Percentiles rank a stretch among this genome's conserved stretches.
Evolutionary conservation across 2,888 invertebrate species (phyloP).

Genomic region (Vanessa cardui): DNA sequence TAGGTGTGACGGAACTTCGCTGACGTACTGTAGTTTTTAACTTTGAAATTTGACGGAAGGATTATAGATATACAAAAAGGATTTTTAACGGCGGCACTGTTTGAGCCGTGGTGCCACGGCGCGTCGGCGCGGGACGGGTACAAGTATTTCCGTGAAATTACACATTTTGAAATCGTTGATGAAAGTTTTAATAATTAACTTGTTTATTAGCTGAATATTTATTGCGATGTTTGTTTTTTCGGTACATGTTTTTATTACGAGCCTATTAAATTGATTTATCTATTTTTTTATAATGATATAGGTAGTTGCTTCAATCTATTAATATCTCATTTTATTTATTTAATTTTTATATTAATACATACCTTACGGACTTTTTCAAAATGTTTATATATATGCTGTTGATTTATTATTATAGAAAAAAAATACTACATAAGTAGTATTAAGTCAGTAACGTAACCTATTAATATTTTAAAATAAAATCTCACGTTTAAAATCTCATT

Average conservation of each 20-base stretch:
- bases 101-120: constrained; percentile 40
- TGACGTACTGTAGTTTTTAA: constrained; percentile 60
- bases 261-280: too few relatives aligned
- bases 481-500: constrained; percentile 1
- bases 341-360: too few relatives aligned
- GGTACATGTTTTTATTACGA: too few relatives aligned
- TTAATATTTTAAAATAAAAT: not conserved
- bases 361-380: too few relatives aligned
- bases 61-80: constrained; percentile 45
- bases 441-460: too few relatives aligned
- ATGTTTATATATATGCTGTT: too few relatives aligned
- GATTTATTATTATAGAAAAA: too few relatives aligned
- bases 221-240: not conserved
- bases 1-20: constrained; percentile 65
- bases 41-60: constrained; percentile 52
- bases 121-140: constrained; percentile 31
- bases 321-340: too few relatives aligned
- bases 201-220: constrained; percentile 1
- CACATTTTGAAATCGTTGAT: not conserved
- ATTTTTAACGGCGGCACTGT: constrained; percentile 40
- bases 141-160: constrained; percentile 11
- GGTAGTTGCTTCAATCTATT: too few relatives aligned
- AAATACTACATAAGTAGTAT: too few relatives aligned
- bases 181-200: not conserved
- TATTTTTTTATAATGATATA: too few relatives aligned